Percentiles rank a stretch among this genome's conserved stretches.
Evolutionary conservation across 2,113 vertebrate species (phyloP).

Genomic region (Osmerus eperlanus): DNA sequence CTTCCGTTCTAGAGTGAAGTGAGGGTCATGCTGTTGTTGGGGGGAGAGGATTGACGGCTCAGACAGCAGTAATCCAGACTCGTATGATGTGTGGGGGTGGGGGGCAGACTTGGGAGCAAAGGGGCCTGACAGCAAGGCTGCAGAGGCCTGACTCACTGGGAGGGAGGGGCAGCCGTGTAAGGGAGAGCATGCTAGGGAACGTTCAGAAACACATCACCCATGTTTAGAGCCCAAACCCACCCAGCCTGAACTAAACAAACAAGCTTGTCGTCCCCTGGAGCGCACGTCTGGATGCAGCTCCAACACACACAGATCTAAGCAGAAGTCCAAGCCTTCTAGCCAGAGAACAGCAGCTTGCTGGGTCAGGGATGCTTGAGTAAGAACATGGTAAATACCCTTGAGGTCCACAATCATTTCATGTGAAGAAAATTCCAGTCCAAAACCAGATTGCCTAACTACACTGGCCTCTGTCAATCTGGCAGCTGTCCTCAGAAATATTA

Average conservation of each 20-base stretch:
- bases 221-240: constrained; percentile 13
- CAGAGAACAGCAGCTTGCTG: too few relatives aligned
- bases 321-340: neutral
- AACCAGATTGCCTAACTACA: too few relatives aligned
- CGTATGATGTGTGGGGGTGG: too few relatives aligned
- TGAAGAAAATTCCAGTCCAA: too few relatives aligned
- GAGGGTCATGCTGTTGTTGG: too few relatives aligned
- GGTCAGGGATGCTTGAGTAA: neutral
- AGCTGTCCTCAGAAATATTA: too few relatives aligned
- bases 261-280: constrained; percentile 7
- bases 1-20: neutral
- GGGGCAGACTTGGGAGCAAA: neutral
- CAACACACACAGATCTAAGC: neutral
- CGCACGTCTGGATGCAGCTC: constrained; percentile 9
- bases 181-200: neutral
- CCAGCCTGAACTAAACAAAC: constrained; percentile 18
- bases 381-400: neutral
- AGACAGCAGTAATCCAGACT: too few relatives aligned
- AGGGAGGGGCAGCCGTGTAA: constrained; percentile 7
- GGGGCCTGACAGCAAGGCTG: too few relatives aligned
- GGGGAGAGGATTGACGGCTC: too few relatives aligned
- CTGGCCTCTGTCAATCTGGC: too few relatives aligned
- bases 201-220: constrained; percentile 3
- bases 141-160: neutral
- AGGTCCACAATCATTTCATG: neutral